Evolutionary conservation across 35 echinoderm and acorn worm genomes (phyloP).

Genomic region (Acanthaster planci): DNA sequence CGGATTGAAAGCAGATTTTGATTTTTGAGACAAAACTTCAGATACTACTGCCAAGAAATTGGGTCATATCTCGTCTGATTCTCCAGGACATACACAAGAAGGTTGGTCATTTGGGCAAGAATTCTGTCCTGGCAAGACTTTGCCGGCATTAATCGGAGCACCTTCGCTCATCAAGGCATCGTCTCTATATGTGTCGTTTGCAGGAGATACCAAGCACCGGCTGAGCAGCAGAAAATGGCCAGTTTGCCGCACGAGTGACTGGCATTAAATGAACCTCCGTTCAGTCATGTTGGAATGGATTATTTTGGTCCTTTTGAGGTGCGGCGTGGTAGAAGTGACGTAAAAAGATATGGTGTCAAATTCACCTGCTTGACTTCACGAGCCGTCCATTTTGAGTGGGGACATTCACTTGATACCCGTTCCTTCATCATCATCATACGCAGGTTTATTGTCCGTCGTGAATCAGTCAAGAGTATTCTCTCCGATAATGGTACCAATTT

Average conservation of each 20-base stretch:
- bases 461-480: conserved; percentile 22
- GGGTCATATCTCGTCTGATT: conserved; percentile 32
- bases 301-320: conserved; percentile 51
- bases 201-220: too few relatives aligned
- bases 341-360: conserved; percentile 48
- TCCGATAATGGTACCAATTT: conserved; percentile 67
- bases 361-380: conserved; percentile 56
- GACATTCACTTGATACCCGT: too few relatives aligned
- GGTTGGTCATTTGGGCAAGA: conserved; percentile 26
- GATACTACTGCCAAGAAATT: conserved; percentile 39
- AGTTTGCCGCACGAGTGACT: conserved; percentile 39
- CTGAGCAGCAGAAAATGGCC: too few relatives aligned
- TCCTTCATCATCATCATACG: too few relatives aligned
- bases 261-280: conserved; percentile 24
- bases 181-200: too few relatives aligned
- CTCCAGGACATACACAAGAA: conserved; percentile 29
- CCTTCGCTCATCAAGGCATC: background rate
- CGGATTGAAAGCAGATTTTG: conserved; percentile 29
- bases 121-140: too few relatives aligned
- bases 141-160: too few relatives aligned
- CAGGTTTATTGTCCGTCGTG: conserved; percentile 32
- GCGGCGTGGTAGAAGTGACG: conserved; percentile 2
- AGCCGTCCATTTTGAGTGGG: conserved; percentile 45
- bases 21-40: conserved; percentile 43
- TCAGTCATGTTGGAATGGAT: conserved; percentile 7